A percentile compares a stretch with the other conserved stretches of the same genome.
Evolutionary conservation across 2,113 vertebrate species (phyloP).

Genomic region (Equus przewalskii): DNA sequence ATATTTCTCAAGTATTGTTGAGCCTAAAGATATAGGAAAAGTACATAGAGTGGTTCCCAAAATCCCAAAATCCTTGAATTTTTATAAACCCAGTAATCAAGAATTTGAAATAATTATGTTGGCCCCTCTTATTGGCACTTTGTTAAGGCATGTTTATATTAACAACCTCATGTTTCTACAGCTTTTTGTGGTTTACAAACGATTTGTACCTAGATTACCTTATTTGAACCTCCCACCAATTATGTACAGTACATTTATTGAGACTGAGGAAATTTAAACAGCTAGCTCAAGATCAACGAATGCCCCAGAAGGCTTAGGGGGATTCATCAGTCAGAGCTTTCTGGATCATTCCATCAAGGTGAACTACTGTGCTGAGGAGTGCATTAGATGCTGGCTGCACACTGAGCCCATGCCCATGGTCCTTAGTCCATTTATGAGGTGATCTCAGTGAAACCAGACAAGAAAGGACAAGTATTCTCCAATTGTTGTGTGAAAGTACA

Average conservation of each 20-base stretch:
- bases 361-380: neutral
- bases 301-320: neutral
- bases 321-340: neutral
- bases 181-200: conserved; percentile 1
- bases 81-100: conserved; percentile 29
- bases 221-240: neutral
- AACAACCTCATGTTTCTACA: neutral
- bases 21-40: neutral
- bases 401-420: fast-evolving
- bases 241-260: neutral
- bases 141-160: neutral
- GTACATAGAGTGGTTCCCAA: neutral
- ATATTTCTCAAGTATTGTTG: neutral
- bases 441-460: neutral
- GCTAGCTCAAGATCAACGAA: neutral
- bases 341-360: neutral
- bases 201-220: neutral
- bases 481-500: neutral
- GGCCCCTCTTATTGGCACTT: neutral
- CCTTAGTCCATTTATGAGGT: neutral
- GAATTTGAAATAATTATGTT: conserved; percentile 55
- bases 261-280: neutral
- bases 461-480: neutral
- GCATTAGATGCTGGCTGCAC: neutral
- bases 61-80: neutral